Evolutionary conservation across 2,888 invertebrate species (phyloP), one percentile per base, ranked within the genome.

Genomic region (Ectropis crepuscularia): DNA sequence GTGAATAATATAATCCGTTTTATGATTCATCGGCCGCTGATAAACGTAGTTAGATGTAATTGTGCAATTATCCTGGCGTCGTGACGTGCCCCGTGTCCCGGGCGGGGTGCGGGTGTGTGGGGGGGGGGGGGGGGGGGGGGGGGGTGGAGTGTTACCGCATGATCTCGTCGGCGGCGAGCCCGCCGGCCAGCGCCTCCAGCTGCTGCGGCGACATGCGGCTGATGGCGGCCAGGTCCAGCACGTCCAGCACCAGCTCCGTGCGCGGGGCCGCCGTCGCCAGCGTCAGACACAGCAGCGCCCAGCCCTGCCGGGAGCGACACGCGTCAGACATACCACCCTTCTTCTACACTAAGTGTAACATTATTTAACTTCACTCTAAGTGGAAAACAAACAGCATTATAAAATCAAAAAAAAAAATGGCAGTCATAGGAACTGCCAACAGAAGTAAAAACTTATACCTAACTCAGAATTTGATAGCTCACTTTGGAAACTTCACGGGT

Each of bases 181-280:
- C 93, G 67, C 92, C 93, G 37, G 93, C 93, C 0, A 93, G 75
- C 6, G 74, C 72, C 66, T 93, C 93, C 0, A 93, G 77, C 74
- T 93, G 92, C 45, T 89, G 88, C 1, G 92, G 92, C 0, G 88
- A 72, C 93, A 93, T 93, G 46, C 92, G 80, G 67, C 93, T 92
- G 69, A 93, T 92, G 9, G 90, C 92, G 0, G 93, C 92, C 86
- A 93, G 86, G 76, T 93, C 93, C 11, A 93, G 87, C 71, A 91
- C 88, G 76, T 92, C 92, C 65, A 91, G 76, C 36, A 81, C 79
- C 1, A 90, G 72, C 46, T 79, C 75, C 5, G 82, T 82, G 6
- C 75, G 69, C 0, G 86, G 86, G 1, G 85, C 81, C 0, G 62
- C 89, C 86, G 2, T 86, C 85, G 0, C 16, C 16, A 28, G 16